Base-by-base conservation (phyloP, 37 sponge, comb jelly and placozoan species). In the Ianthella basta region DNA sequence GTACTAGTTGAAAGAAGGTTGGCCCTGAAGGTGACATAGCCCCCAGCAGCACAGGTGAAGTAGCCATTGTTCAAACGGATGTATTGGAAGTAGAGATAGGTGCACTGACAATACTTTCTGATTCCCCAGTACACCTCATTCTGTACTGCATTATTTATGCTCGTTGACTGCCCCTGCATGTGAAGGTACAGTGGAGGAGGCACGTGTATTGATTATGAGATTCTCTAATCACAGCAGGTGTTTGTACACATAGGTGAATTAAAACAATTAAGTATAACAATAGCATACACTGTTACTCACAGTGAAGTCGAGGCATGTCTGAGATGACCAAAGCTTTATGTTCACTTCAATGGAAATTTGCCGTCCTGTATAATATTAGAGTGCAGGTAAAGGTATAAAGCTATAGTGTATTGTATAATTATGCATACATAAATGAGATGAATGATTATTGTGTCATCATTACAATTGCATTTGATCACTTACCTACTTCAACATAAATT, bases 401-500 rank as follows among this genome's bases (percentile, higher is more conserved):
- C 8, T 44, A 44, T 44, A 3, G 8, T 3, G 8, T 44, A 44
- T n/a, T n/a, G n/a, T n/a, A n/a, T n/a, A n/a, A n/a, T n/a, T 10
- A 8, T 3, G 8, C 50, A 10, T 44, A 44, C 6, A 10, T 8
- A 44, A 44, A 10, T 3, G 8, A 44, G 50, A 8, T 10, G 50
- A 44, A 8, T 44, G 8, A 3, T 10, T 44, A 8, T 44, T 44
- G 8, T 44, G 50, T 8, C 3, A 44, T 44, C 3, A 44, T 44
- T 44, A 8, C 8, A n/a, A 27, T n/a, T n/a, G n/a, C n/a, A n/a
- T 15, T 56, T 56, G 63, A 19, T 69, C 33, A 18, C 70, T 69
- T 69, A 69, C 70, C 70, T 13, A 69, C 1, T 30, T 69, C 70
- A 32, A 35, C 70, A 69, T 69, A 69, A 6, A 69, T 69, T 30